These are phyloP conservation scores for Ophioderma brevispina DNA, from an alignment of 35 echinoderm and acorn worm genomes.

Conservation along the genomic window DNA sequence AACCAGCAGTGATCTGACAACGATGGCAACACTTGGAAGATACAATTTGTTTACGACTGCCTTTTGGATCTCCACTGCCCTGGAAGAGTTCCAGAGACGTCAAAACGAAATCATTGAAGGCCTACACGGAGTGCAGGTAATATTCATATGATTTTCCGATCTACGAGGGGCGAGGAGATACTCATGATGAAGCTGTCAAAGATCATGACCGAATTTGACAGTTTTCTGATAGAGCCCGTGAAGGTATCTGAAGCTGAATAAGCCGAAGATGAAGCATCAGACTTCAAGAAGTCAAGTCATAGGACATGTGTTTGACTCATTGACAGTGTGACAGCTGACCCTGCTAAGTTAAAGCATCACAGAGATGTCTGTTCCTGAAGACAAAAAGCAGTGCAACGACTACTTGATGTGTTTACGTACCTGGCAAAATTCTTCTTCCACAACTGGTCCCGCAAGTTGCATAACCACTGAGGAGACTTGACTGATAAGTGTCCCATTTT, in stretches of 20 bases:
- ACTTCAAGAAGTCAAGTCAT: constrained; percentile 12
- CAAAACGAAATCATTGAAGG: constrained; percentile 55
- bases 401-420: constrained; percentile 47
- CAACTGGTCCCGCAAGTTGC: constrained; percentile 45
- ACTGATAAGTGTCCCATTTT: constrained; percentile 46
- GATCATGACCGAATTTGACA: constrained; percentile 55
- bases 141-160: constrained; percentile 24
- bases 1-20: constrained; percentile 46
- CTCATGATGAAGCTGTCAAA: constrained; percentile 17
- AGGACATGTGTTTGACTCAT: not conserved
- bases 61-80: constrained; percentile 40
- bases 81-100: constrained; percentile 61
- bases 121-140: constrained; percentile 41
- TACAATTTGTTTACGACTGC: constrained; percentile 43
- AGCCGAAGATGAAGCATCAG: not conserved
- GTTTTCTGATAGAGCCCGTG: constrained; percentile 30
- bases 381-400: constrained; percentile 39
- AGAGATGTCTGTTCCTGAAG: constrained; percentile 14
- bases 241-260: constrained; percentile 60
- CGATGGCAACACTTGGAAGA: constrained; percentile 50
- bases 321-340: not conserved
- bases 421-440: constrained; percentile 57
- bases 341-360: not conserved
- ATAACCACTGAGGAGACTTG: constrained; percentile 53
- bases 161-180: constrained; percentile 35